phyloP scores from a whole-genome alignment of 2,797 vertebrate species.

The Novumbra hubbsi region DNA sequence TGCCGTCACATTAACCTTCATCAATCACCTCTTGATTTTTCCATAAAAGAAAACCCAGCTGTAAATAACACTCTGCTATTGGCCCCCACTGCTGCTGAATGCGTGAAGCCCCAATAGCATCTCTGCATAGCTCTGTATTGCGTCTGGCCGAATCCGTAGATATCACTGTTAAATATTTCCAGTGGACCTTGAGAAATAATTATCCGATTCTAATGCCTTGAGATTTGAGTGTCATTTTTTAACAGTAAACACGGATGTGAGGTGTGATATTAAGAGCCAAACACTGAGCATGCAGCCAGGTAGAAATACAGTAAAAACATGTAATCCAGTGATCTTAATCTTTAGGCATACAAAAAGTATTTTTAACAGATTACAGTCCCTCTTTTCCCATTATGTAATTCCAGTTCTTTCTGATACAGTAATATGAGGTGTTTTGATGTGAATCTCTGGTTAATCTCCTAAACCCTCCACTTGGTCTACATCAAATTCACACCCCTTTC shows the following conservation, averaged over 20 bases:
- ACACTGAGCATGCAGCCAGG: background rate
- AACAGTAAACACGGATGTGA: conserved; percentile 20
- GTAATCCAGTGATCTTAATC: background rate
- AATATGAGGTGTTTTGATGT: conserved; percentile 66
- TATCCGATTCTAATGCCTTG: conserved; percentile 46
- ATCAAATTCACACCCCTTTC: conserved; percentile 69
- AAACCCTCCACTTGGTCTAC: conserved; percentile 64
- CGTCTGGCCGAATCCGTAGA: conserved; percentile 32
- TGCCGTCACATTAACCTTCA: conserved; percentile 80
- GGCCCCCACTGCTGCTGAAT: conserved; percentile 45
- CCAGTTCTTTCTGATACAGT: conserved; percentile 64
- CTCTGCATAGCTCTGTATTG: conserved; percentile 42
- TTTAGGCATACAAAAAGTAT: background rate
- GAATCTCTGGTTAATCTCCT: conserved; percentile 70
- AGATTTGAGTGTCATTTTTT: conserved; percentile 50
- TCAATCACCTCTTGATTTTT: conserved; percentile 84
- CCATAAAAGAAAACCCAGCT: conserved; percentile 77
- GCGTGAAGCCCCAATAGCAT: conserved; percentile 53
- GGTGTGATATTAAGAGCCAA: background rate
- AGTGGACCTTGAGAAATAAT: conserved; percentile 50
- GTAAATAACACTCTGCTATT: conserved; percentile 73
- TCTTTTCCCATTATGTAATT: conserved; percentile 52
- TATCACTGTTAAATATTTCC: conserved; percentile 61
- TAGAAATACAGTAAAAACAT: background rate
- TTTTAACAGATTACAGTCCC: conserved; percentile 26